These are phyloP conservation scores for Pampus argenteus DNA, from an alignment of 2,797 vertebrate species.

Conservation along the genomic window DNA sequence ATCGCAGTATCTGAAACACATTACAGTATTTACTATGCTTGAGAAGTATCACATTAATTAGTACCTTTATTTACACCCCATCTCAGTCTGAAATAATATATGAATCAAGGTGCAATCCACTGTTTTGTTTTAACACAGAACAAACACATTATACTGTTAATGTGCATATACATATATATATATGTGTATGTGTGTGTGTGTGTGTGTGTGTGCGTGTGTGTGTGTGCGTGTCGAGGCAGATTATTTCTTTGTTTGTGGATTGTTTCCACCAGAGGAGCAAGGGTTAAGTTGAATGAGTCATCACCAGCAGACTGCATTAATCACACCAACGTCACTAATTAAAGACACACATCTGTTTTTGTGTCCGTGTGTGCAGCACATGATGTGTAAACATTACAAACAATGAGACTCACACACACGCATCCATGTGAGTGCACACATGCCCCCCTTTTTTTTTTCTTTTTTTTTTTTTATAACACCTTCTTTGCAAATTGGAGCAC, in stretches of 20 bases:
- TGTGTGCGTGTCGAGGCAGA: too few species aligned
- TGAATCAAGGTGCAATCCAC: not conserved
- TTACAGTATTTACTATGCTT: constrained; percentile 15
- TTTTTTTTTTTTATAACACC: constrained; percentile 29
- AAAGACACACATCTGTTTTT: constrained; percentile 82
- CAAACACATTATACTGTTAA: not conserved
- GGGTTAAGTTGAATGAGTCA: constrained; percentile 90
- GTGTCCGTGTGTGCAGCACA: constrained; percentile 54
- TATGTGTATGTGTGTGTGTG: too few species aligned
- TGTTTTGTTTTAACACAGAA: constrained; percentile 8
- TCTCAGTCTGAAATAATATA: constrained; percentile 6
- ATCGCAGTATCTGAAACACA: constrained; percentile 24
- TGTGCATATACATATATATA: too few species aligned
- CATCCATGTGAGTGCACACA: not conserved
- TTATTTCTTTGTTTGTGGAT: constrained; percentile 70
- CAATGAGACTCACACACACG: constrained; percentile 21
- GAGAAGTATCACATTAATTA: constrained; percentile 3
- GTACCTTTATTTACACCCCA: constrained; percentile 17
- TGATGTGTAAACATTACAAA: constrained; percentile 56
- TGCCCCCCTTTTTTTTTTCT: not conserved
- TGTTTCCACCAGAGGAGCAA: constrained; percentile 70
- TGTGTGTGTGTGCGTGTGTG: too few species aligned
- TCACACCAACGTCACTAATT: constrained; percentile 87
- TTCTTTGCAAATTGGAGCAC: constrained; percentile 31
- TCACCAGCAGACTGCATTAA: constrained; percentile 85